A percentile compares a stretch with the other conserved stretches of the same genome.
phyloP scores from a whole-genome alignment of 2,888 invertebrate species.

The Cephus runcator region DNA sequence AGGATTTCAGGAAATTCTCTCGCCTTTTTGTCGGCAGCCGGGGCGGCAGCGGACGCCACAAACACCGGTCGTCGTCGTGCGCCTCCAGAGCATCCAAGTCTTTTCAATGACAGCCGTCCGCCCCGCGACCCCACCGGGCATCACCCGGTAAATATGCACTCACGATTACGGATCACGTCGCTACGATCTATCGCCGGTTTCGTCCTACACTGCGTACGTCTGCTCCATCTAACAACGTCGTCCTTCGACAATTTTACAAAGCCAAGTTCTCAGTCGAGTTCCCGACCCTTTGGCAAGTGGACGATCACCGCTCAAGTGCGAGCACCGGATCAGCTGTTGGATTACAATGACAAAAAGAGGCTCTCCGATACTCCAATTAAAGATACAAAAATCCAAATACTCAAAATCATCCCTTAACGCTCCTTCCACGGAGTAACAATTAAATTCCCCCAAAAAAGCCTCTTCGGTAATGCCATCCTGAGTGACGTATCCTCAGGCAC shows the following conservation, averaged over 20 bases:
- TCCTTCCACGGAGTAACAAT: not conserved
- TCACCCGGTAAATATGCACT: constrained; percentile 4
- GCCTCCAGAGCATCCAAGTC: constrained; percentile 17
- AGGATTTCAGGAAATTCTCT: constrained; percentile 67
- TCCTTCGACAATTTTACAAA: not conserved
- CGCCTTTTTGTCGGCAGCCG: constrained; percentile 64
- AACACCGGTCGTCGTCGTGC: constrained; percentile 58
- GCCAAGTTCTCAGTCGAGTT: not conserved
- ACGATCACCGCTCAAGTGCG: not conserved
- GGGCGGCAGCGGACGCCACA: constrained; percentile 61
- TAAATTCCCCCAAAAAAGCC: not conserved
- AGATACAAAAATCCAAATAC: not conserved
- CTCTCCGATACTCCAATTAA: not conserved
- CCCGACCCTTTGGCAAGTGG: not conserved
- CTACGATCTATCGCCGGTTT: not conserved
- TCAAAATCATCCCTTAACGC: not conserved
- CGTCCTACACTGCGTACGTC: not conserved
- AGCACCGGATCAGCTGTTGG: not conserved
- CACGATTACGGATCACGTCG: constrained; percentile 1
- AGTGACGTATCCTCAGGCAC: not conserved
- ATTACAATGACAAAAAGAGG: not conserved
- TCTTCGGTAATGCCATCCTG: not conserved
- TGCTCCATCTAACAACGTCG: not conserved
- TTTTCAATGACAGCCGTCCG: constrained; percentile 27
- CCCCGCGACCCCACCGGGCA: constrained; percentile 1